Evolutionary conservation across 2,888 invertebrate species (phyloP).

Genomic region (Phlogophora meticulosa): DNA sequence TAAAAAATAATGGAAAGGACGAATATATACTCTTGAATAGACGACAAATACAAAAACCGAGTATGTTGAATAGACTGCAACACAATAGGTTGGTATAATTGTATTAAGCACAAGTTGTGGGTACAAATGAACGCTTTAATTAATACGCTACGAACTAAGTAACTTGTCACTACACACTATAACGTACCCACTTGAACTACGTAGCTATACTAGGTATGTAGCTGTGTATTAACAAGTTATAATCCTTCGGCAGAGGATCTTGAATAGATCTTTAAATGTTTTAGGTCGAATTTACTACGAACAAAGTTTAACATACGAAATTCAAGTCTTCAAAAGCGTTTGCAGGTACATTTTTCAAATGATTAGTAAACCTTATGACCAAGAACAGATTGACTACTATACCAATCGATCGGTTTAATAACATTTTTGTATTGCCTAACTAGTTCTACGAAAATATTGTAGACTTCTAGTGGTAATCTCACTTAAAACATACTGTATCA

Average conservation of each 20-base stretch:
- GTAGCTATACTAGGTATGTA: background rate
- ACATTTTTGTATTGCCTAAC: no score
- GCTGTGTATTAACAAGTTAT: background rate
- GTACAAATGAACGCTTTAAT: slow-evolving; percentile 35
- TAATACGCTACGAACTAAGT: slow-evolving; percentile 30
- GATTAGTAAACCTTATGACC: no score
- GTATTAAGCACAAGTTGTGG: slow-evolving; percentile 25
- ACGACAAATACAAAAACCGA: background rate
- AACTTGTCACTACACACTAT: slow-evolving; percentile 33
- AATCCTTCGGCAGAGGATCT: background rate
- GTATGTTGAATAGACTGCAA: slow-evolving; percentile 15
- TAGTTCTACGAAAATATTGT: no score
- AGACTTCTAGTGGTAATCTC: no score
- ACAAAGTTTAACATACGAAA: background rate
- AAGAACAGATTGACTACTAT: no score
- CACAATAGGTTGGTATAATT: slow-evolving; percentile 5
- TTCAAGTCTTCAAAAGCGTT: background rate
- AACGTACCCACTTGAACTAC: slow-evolving; percentile 13
- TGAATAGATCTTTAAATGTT: slow-evolving; percentile 3
- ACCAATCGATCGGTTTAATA: no score
- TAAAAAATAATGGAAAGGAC: background rate
- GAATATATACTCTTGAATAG: slow-evolving; percentile 14
- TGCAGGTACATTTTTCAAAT: background rate
- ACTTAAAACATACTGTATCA: no score
- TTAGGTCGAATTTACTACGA: background rate